Evolutionary conservation across 2,888 invertebrate species (phyloP), one percentile per base, ranked within the genome.

Genomic region (Leptarthrus brevirostris): DNA sequence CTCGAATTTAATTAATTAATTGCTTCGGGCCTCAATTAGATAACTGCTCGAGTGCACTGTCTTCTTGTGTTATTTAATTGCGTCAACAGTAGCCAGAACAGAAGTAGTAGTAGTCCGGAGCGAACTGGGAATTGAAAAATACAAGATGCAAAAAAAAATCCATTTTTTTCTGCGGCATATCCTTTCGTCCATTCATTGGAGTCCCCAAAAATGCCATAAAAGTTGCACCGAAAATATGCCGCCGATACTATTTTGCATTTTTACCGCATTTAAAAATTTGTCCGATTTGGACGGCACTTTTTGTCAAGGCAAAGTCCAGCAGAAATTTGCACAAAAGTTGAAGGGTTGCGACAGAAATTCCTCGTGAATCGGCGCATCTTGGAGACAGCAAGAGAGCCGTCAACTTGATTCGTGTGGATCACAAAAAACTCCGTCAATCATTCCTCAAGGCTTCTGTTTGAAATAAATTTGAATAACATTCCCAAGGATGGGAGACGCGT

Each of bases 351-450:
- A 18, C n/a, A n/a, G 40, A 52, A 44, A 44, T 71, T 71, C 54
- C 54, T 30, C 22, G 34, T 49, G 47, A 20, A 0, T 5, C 36
- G 18, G 14, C 16, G 14, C 16, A 44, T 6, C 44, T 22, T 18
- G 64, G 36, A 24, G 44, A 52, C 49, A 14, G 49, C 47, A 20
- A 24, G 24, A 8, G 14, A 54, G 72, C 56, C 56, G 72, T 66
- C 70, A 61, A 69, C 69, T 66, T 44, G 18, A 30, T 52, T 56
- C 66, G 54, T 64, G 54, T 49, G 73, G 73, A 72, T 53, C 52
- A 69, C 54, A 61, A 75, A 75, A 75, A 75, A 75, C 71, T 74
- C 74, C 75, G 75, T 75, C 75, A 75, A 75, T 75, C 75, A 75
- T 75, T 75, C 73, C 22, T 49, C 34, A 26, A 14, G 56, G 72